These are phyloP conservation scores for Lacanobia wlatinum DNA, from an alignment of 2,888 invertebrate species.

Conservation along the genomic window DNA sequence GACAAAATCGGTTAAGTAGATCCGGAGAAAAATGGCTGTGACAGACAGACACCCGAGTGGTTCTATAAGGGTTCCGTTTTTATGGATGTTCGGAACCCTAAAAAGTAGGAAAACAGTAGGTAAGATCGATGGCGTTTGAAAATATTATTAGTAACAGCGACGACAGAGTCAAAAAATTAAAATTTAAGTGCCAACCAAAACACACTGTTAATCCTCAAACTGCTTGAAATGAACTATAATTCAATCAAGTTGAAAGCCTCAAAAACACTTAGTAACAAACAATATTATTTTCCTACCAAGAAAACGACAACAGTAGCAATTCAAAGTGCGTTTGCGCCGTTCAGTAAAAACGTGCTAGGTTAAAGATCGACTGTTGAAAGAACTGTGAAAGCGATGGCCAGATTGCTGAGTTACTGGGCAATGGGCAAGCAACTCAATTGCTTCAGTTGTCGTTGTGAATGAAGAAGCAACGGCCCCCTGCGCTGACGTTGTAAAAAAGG, in stretches of 20 bases:
- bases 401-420: neutral
- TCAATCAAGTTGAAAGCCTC: too few relatives aligned
- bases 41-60: too few relatives aligned
- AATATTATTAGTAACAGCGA: too few relatives aligned
- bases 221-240: neutral
- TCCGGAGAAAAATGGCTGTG: too few relatives aligned
- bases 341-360: constrained; percentile 34
- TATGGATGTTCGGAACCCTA: too few relatives aligned
- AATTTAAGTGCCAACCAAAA: neutral
- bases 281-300: constrained; percentile 12
- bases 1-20: too few relatives aligned
- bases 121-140: too few relatives aligned
- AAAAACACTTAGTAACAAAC: neutral
- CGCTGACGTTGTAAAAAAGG: too few relatives aligned
- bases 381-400: constrained; percentile 37
- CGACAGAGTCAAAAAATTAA: too few relatives aligned
- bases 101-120: too few relatives aligned
- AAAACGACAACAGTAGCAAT: constrained; percentile 19
- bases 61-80: too few relatives aligned
- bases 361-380: constrained; percentile 42
- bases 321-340: constrained; percentile 11
- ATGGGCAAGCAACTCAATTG: neutral
- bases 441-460: neutral
- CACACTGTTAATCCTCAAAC: neutral
- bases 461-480: neutral